phyloP scores from a whole-genome alignment of 2,113 vertebrate genomes.

The Notothenia coriiceps region DNA sequence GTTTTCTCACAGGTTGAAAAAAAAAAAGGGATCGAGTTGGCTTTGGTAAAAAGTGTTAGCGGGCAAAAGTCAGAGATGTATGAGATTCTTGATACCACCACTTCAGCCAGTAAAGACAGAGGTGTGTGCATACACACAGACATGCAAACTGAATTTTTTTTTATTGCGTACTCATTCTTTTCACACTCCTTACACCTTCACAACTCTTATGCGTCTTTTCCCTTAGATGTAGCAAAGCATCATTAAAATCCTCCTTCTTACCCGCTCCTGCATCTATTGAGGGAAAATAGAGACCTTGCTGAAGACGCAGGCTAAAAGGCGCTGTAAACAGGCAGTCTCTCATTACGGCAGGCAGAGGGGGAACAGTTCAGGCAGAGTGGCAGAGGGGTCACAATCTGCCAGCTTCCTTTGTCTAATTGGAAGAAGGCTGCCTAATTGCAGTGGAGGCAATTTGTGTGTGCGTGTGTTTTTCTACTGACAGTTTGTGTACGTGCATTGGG shows the following conservation, averaged over 20 bases:
- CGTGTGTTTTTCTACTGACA: background rate
- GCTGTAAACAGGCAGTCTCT: constrained; percentile 74
- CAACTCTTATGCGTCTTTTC: constrained; percentile 19
- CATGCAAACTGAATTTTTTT: constrained; percentile 5
- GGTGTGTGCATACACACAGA: background rate
- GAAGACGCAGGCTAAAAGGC: constrained; percentile 53
- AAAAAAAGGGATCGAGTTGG: constrained; percentile 16
- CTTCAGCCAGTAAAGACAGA: constrained; percentile 27
- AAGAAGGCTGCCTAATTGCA: constrained; percentile 75
- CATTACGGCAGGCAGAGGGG: constrained; percentile 69
- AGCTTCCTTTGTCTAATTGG: constrained; percentile 77
- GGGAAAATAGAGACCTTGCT: constrained; percentile 49
- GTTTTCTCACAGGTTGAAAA: constrained; percentile 59
- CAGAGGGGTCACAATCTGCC: constrained; percentile 77
- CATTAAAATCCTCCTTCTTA: constrained; percentile 65
- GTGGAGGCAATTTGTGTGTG: constrained; percentile 35
- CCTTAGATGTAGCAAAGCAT: constrained; percentile 36
- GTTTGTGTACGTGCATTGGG: constrained; percentile 10
- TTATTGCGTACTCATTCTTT: constrained; percentile 1
- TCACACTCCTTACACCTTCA: constrained; percentile 26
- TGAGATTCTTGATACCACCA: constrained; percentile 14
- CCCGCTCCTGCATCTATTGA: constrained; percentile 19
- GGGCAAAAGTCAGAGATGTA: constrained; percentile 9
- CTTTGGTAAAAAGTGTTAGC: constrained; percentile 31
- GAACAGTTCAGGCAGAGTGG: constrained; percentile 67